These are phyloP conservation scores for Thaumetopoea pityocampa DNA, from an alignment of 1,140 invertebrate genomes.

Conservation along the genomic window DNA sequence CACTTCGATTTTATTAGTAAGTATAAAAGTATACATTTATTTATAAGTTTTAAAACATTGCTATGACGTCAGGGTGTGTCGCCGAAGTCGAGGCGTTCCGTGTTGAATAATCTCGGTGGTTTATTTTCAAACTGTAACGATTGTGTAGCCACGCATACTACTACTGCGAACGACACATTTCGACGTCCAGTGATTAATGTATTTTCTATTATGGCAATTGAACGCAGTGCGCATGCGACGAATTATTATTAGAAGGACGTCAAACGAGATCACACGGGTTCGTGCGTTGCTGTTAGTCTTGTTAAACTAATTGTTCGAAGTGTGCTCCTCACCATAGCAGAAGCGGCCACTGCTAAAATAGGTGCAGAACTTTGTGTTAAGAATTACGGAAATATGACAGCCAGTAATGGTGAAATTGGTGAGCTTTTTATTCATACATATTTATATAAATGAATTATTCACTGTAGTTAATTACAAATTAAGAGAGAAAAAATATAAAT, in stretches of 20 bases:
- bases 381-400: constrained; percentile 11
- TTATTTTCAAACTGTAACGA: constrained; percentile 54
- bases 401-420: constrained; percentile 16
- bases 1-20: too few relatives aligned
- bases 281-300: constrained; percentile 2
- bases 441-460: background rate
- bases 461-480: background rate
- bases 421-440: constrained; percentile 3
- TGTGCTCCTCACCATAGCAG: background rate
- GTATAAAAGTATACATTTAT: constrained; percentile 1
- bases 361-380: background rate
- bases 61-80: background rate
- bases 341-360: background rate
- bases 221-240: constrained; percentile 55
- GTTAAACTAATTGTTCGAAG: constrained; percentile 11
- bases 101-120: constrained; percentile 50
- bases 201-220: constrained; percentile 62
- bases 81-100: constrained; percentile 14
- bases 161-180: constrained; percentile 23
- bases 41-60: constrained; percentile 9
- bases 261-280: constrained; percentile 41
- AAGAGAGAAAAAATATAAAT: background rate
- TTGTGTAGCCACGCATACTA: constrained; percentile 36
- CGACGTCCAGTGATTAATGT: constrained; percentile 55
- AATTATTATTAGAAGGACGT: constrained; percentile 53